phyloP scores from a whole-genome alignment of 2,797 vertebrate species.

The Cirrhinus mrigala region DNA sequence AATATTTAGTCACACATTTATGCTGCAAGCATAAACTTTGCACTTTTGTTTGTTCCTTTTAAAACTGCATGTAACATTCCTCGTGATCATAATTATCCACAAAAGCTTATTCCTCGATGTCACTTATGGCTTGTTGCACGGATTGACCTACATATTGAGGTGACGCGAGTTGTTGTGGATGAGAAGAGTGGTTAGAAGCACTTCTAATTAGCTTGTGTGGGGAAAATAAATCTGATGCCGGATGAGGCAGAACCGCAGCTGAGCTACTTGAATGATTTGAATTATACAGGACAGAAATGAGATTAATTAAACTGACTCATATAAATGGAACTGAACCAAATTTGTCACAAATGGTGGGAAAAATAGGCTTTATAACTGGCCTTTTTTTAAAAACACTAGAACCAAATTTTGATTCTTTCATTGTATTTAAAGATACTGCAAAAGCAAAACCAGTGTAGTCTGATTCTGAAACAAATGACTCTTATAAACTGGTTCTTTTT shows the following conservation, averaged over 20 bases:
- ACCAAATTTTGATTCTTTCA: background rate
- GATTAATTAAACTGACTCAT: background rate
- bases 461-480: background rate
- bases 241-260: background rate
- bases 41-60: background rate
- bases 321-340: background rate
- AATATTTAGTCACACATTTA: slow-evolving; percentile 3
- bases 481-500: background rate
- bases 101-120: background rate
- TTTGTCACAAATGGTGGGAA: background rate
- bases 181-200: background rate
- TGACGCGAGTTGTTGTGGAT: slow-evolving; percentile 1
- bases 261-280: slow-evolving; percentile 19
- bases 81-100: background rate
- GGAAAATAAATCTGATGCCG: background rate
- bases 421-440: background rate
- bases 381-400: too few relatives aligned
- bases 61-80: background rate
- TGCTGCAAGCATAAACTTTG: slow-evolving; percentile 6
- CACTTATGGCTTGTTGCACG: background rate
- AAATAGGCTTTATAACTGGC: background rate
- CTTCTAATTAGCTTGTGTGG: slow-evolving; percentile 10
- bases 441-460: background rate
- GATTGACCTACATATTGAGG: background rate
- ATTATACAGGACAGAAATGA: background rate